Evolutionary conservation across 2,888 invertebrate species (phyloP), one percentile per base, ranked within the genome.

Genomic region (Maniola hyperantus): DNA sequence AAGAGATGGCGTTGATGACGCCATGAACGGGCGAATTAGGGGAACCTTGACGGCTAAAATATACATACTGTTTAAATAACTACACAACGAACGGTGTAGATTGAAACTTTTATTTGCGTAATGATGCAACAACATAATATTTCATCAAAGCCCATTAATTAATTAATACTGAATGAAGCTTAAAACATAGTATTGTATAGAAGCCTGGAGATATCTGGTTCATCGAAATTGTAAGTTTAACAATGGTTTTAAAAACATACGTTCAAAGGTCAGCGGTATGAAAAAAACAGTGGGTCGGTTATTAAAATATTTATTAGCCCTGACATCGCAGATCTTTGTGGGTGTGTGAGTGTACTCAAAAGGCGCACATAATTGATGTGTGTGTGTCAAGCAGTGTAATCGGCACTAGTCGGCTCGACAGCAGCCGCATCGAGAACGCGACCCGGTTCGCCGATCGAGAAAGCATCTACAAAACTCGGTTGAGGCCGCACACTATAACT

Each of bases 381-480:
- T 81, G 80, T 80, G 82, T 70, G 72, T 72, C 71, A 72, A 72
- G 72, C 71, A 68, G 68, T 67, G 68, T 72, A 70, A 72, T 71
- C 73, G 64, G 72, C 71, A 72, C 70, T 71, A 72, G 71, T 70
- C 71, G 70, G 68, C 72, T 71, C 71, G 57, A 62, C 85, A 82
- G 82, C 83, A 80, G 78, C 80, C 82, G 82, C 90, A 91, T 88
- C 89, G 91, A 90, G 91, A 88, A 84, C 91, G 87, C 91, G 92
- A 92, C 92, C 91, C 85, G 91, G 87, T 91, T 91, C 85, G 85
- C 82, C 88, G 86, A 86, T 82, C 89, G 92, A 91, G 92, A 92
- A 92, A 92, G 92, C 92, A 92, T 89, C 91, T 88, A 87, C 89
- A 87, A 90, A 92, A 90, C 90, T 87, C 92, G 92, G 92, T 91